phyloP scores from a whole-genome alignment of 2,113 vertebrate genomes.

The Argyrosomus japonicus region DNA sequence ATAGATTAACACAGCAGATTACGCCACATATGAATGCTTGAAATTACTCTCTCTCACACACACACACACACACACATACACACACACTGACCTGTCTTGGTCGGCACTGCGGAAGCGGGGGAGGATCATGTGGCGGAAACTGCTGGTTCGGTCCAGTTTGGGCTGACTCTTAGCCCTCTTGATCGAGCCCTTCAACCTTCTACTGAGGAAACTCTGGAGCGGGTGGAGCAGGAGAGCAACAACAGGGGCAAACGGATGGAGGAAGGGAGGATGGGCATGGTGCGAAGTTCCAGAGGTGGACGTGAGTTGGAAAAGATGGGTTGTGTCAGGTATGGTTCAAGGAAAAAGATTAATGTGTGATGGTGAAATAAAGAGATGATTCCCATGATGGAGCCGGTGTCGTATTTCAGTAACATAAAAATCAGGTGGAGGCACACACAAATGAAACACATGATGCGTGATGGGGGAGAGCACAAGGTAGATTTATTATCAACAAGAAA shows the following conservation, averaged over 20 bases:
- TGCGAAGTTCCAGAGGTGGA: constrained; percentile 12
- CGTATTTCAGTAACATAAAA: constrained; percentile 13
- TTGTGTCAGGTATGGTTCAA: background rate
- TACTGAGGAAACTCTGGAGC: constrained; percentile 93
- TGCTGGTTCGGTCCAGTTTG: constrained; percentile 96
- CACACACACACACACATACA: background rate
- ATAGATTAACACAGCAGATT: constrained; percentile 1
- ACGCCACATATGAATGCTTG: background rate
- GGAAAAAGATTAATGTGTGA: background rate
- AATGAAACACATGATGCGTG: constrained; percentile 54
- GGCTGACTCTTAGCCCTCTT: constrained; percentile 96
- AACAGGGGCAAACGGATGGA: constrained; percentile 35
- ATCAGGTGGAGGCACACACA: constrained; percentile 50
- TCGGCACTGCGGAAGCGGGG: constrained; percentile 95
- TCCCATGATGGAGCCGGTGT: background rate
- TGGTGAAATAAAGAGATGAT: background rate
- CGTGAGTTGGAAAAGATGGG: no score
- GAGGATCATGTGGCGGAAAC: constrained; percentile 96
- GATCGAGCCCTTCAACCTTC: constrained; percentile 95
- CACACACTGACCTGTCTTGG: constrained; percentile 89
- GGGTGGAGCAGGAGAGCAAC: constrained; percentile 38
- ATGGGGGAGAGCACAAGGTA: constrained; percentile 58
- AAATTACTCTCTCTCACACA: background rate
- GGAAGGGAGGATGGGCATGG: constrained; percentile 22
- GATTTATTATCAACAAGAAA: constrained; percentile 55